Evolutionary conservation across 2,888 invertebrate genomes (phyloP).

Genomic region (Fabriciana adippe): DNA sequence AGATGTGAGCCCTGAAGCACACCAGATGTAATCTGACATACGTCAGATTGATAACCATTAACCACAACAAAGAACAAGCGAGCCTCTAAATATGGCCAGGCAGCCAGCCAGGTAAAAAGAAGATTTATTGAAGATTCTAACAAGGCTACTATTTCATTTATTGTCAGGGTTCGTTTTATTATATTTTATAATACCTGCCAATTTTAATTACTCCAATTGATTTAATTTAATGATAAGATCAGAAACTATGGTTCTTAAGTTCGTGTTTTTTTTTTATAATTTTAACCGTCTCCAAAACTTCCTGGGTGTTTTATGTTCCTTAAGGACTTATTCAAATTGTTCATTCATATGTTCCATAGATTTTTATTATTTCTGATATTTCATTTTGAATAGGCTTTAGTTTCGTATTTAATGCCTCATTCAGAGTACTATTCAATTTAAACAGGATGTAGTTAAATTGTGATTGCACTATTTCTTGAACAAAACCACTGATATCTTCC

Average conservation of each 20-base stretch:
- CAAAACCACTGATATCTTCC: neutral
- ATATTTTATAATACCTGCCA: too few species aligned
- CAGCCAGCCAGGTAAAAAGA: too few species aligned
- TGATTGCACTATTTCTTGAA: neutral
- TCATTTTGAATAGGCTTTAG: constrained; percentile 6
- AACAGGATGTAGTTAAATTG: neutral
- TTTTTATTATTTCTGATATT: constrained; percentile 3
- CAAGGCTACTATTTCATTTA: too few species aligned
- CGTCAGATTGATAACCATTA: too few species aligned
- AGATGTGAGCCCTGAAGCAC: too few species aligned
- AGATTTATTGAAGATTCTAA: too few species aligned
- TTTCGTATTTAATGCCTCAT: neutral
- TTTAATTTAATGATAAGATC: neutral
- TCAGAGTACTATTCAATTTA: neutral
- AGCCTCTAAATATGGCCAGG: too few species aligned
- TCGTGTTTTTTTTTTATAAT: neutral
- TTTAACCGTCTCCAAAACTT: neutral
- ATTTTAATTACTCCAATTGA: neutral
- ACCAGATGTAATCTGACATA: too few species aligned
- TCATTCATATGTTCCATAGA: constrained; percentile 11
- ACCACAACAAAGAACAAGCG: too few species aligned
- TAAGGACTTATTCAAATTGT: neutral
- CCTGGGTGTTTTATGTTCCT: neutral
- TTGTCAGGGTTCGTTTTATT: too few species aligned
- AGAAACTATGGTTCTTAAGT: neutral